Percentiles rank a stretch among this genome's conserved stretches.
phyloP scores from a whole-genome alignment of 1,140 invertebrate species.

The Drosophila mayri region DNA sequence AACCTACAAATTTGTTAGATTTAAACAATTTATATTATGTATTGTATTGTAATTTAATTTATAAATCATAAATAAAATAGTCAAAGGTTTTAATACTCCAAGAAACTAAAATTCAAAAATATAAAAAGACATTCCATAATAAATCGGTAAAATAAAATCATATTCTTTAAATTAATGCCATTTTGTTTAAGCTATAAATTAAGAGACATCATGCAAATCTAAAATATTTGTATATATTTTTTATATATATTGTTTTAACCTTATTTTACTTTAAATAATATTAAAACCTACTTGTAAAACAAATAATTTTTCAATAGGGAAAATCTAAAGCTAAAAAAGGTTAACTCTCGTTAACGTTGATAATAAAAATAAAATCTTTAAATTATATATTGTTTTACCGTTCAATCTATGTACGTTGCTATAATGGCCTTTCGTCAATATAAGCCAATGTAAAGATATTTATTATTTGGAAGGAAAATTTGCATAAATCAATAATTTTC shows the following conservation, averaged over 20 bases:
- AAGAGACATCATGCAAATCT: neutral
- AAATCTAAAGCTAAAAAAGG: neutral
- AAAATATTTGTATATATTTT: neutral
- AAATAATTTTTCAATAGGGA: neutral
- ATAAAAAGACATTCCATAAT: too few species aligned
- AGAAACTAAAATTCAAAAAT: too few species aligned
- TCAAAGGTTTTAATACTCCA: too few species aligned
- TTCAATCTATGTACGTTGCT: conserved; percentile 34
- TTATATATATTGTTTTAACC: neutral
- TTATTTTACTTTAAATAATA: neutral
- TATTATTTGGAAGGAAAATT: conserved; percentile 27
- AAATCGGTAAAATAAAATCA: too few species aligned
- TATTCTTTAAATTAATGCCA: too few species aligned
- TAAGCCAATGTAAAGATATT: conserved; percentile 1
- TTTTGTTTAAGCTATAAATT: neutral
- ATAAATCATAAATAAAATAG: too few species aligned
- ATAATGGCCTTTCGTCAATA: neutral
- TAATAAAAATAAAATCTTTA: conserved; percentile 10
- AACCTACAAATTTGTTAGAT: neutral
- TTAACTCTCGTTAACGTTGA: neutral
- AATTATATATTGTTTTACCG: conserved; percentile 16
- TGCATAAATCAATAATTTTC: conserved; percentile 49
- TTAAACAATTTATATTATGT: neutral
- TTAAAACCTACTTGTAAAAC: too few species aligned
- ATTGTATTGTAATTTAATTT: too few species aligned